Base-by-base conservation (phyloP, 2,113 vertebrate genomes). In the Macroglossus sobrinus region DNA sequence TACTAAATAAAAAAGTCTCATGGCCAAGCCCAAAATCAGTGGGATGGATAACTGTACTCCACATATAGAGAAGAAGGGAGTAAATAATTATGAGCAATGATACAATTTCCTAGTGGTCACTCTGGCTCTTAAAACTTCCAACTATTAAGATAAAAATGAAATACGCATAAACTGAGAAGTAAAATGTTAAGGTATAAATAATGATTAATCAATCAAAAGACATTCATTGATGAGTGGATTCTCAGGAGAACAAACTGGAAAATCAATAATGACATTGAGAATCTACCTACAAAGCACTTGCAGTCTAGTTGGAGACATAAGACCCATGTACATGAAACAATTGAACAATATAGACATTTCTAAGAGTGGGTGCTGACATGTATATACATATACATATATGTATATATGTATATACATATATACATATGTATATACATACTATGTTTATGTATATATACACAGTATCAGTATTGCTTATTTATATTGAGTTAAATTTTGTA, bases 181-280 rank as follows among this genome's bases (percentile, higher is more conserved):
- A 71, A 91, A 63, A 61, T 63, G 59, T 30, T 72, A 82, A 93
- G 7, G 4, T 75, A n/a, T 74, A 74, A 68, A 55, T 75, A 72
- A 86, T 82, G 33, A 76, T 72, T 71, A 68, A 59, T 84, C 40
- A 63, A 38, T 78, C 28, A 89, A 92, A 92, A 68, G 2, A 21
- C 24, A 84, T 75, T 93, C 86, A 64, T 71, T 76, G 85, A 91
- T 88, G 19, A 57, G 24, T n/a, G 91, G 28, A 88, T 84, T 75
- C 11, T 74, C 40, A 55, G 3, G 13, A 5, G 3, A 82, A 93
- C 55, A 95, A 92, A 64, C 26, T 84, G 40, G 40, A 95, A 89
- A 91, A 68, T 74, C 71, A 69, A 1, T 76, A 38, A 88, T 50
- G 13, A 13, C 2, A 4, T 26, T 53, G 38, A 4, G 14, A 89